These are phyloP conservation scores for Bursaphelenchus mucronatus DNA, from an alignment of 1,140 invertebrate species.

Conservation along the genomic window DNA sequence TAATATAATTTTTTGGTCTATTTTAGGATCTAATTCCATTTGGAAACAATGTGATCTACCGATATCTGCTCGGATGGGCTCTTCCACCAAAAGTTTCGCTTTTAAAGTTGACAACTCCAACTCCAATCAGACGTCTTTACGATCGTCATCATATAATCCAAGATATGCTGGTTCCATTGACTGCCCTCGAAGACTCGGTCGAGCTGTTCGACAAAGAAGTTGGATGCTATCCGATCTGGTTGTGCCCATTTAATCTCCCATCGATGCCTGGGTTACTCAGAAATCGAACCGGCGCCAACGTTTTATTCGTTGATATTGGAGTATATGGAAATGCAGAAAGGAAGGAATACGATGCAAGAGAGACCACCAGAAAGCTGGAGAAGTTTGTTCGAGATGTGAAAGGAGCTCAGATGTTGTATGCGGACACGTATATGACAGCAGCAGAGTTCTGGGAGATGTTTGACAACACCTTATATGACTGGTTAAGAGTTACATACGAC, in stretches of 20 bases:
- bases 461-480: constrained; percentile 74
- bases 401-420: constrained; percentile 82
- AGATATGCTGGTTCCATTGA: constrained; percentile 76
- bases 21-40: constrained; percentile 77
- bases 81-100: constrained; percentile 78
- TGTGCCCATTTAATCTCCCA: constrained; percentile 74
- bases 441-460: constrained; percentile 79
- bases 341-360: constrained; percentile 67
- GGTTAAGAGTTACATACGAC: constrained; percentile 66
- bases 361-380: constrained; percentile 72
- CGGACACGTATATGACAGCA: constrained; percentile 73
- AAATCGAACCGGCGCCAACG: constrained; percentile 41
- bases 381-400: constrained; percentile 69
- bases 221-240: constrained; percentile 74
- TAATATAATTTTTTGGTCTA: background rate
- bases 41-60: constrained; percentile 74
- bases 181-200: constrained; percentile 67
- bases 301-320: constrained; percentile 74
- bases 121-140: constrained; percentile 72
- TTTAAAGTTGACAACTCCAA: constrained; percentile 75
- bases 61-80: constrained; percentile 73
- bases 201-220: constrained; percentile 70
- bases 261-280: constrained; percentile 71
- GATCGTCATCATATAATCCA: constrained; percentile 76
- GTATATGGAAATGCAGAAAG: constrained; percentile 69